Evolutionary conservation across 1,140 invertebrate species (phyloP).

Genomic region (Cheumatopsyche charites): DNA sequence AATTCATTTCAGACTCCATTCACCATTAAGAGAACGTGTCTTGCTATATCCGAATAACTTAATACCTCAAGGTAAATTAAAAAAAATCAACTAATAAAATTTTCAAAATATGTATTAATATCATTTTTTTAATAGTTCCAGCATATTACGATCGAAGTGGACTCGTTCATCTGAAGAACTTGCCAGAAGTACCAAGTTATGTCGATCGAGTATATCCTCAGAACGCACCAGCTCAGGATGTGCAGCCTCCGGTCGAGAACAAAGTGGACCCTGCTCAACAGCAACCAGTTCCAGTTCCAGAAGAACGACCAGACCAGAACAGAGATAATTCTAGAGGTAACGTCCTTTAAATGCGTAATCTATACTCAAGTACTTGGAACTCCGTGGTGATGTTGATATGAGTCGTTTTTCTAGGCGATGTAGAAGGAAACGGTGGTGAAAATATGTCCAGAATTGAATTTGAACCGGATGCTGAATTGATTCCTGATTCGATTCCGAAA

Average conservation of each 20-base stretch:
- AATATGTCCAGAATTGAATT: background rate
- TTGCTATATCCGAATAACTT: background rate
- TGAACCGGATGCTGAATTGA: slow-evolving; percentile 38
- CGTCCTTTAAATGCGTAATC: too few relatives aligned
- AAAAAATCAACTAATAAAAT: background rate
- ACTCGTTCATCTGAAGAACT: slow-evolving; percentile 17
- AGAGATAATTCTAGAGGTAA: too few relatives aligned
- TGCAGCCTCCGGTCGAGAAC: slow-evolving; percentile 1
- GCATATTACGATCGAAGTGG: slow-evolving; percentile 25
- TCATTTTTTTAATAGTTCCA: slow-evolving; percentile 5
- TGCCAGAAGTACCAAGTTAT: slow-evolving; percentile 11
- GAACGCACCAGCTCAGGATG: slow-evolving; percentile 18
- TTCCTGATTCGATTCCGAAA: slow-evolving; percentile 16
- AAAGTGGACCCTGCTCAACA: background rate
- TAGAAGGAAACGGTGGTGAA: too few relatives aligned
- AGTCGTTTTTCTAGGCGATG: too few relatives aligned
- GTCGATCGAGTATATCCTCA: slow-evolving; percentile 20
- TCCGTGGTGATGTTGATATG: too few relatives aligned
- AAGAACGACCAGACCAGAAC: slow-evolving; percentile 2
- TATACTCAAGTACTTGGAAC: too few relatives aligned
- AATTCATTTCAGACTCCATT: background rate
- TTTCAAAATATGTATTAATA: background rate
- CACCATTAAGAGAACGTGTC: background rate
- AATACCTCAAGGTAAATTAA: background rate
- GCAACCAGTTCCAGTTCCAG: slow-evolving; percentile 17